A percentile compares a stretch with the other conserved stretches of the same genome.
phyloP scores from a whole-genome alignment of 2,113 vertebrate genomes.

The Nettapus auritus region DNA sequence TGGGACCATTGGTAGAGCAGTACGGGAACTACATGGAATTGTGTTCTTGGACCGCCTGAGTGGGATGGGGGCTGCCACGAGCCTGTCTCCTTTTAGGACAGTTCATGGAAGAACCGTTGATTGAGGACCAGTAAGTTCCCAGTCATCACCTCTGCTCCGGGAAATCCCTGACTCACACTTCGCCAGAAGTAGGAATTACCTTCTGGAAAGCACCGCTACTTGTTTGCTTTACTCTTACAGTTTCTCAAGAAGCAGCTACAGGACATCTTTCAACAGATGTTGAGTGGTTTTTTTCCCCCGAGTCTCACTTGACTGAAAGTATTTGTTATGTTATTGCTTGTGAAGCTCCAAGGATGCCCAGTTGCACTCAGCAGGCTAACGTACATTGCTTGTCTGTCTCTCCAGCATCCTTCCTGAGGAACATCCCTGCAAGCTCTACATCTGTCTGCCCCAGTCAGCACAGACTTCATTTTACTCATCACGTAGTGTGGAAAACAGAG shows the following conservation, averaged over 20 bases:
- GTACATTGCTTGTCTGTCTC: neutral
- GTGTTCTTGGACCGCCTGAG: neutral
- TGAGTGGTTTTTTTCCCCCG: neutral
- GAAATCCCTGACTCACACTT: neutral
- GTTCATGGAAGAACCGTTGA: neutral
- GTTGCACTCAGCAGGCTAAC: neutral
- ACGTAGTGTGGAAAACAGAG: neutral
- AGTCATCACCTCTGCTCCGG: neutral
- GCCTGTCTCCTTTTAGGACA: neutral
- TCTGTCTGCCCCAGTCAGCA: neutral
- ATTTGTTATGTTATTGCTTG: neutral
- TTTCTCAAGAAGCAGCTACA: neutral
- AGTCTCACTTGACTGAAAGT: neutral
- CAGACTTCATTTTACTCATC: neutral
- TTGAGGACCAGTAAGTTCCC: neutral
- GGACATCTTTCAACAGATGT: neutral
- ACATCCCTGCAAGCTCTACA: neutral
- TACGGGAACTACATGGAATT: neutral
- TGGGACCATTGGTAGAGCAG: neutral
- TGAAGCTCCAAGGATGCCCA: no score
- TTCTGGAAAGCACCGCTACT: neutral
- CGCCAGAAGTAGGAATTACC: neutral
- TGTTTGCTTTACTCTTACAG: neutral
- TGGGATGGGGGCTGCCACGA: rapidly evolving
- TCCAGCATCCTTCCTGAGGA: neutral